Percentiles rank a stretch among this genome's conserved stretches.
Evolutionary conservation across 2,888 invertebrate species (phyloP).

Genomic region (Drosophila incognita): DNA sequence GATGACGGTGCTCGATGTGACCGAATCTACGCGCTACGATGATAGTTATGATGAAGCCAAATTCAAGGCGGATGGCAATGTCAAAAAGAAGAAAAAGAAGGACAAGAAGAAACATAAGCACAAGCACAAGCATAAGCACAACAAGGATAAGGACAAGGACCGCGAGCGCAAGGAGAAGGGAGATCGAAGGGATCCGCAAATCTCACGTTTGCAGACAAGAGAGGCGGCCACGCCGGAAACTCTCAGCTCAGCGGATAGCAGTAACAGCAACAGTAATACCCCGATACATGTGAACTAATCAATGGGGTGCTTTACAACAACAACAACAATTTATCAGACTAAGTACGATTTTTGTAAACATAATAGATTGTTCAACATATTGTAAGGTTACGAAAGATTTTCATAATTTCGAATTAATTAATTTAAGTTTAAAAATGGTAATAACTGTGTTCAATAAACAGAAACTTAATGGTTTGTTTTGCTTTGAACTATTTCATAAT

Average conservation of each 20-base stretch:
- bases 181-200: conserved; percentile 85
- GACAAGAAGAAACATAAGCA: conserved; percentile 92
- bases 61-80: conserved; percentile 86
- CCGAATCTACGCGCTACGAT: conserved; percentile 59
- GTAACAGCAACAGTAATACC: conserved; percentile 84
- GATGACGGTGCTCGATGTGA: conserved; percentile 89
- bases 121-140: conserved; percentile 94
- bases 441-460: not conserved
- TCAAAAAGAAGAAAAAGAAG: conserved; percentile 91
- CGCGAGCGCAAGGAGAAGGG: conserved; percentile 84
- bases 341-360: not conserved
- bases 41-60: conserved; percentile 83
- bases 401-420: not conserved
- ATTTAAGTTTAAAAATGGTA: not conserved
- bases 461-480: not conserved
- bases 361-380: not conserved
- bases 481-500: not conserved
- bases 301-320: not conserved
- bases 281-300: conserved; percentile 59
- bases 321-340: not conserved
- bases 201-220: conserved; percentile 82
- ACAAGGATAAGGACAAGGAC: conserved; percentile 85
- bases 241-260: conserved; percentile 84
- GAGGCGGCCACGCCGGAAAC: conserved; percentile 85
- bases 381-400: not conserved